Conservation (phyloP, 2,113 vertebrate species). For the Gracilinanus agilis region DNA sequence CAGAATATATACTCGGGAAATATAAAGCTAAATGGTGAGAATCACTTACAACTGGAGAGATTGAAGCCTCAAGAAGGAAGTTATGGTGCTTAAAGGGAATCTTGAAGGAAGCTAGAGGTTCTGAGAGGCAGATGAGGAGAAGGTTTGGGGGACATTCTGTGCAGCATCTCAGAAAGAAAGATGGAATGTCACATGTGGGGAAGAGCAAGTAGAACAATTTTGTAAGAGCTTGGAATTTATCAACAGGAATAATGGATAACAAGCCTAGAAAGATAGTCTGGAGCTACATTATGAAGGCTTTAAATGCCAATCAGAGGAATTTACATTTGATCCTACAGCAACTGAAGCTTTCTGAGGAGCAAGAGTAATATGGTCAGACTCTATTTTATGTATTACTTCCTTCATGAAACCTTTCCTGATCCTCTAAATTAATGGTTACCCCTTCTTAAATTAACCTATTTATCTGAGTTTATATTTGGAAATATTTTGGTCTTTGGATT, state of each 20-base stretch:
- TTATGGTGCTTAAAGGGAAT: neutral
- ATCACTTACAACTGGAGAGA: neutral
- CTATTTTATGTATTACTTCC: neutral
- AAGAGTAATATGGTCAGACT: neutral
- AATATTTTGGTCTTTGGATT: constrained; percentile 19
- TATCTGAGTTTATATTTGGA: neutral
- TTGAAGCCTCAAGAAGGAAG: neutral
- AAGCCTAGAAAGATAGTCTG: neutral
- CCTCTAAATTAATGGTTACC: neutral
- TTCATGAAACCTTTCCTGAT: neutral
- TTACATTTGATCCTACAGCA: neutral
- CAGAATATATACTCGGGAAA: neutral
- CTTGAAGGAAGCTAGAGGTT: neutral
- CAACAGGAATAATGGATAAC: neutral
- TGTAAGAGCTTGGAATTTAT: neutral
- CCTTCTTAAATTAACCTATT: neutral
- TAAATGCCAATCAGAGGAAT: neutral
- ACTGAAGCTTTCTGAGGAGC: neutral
- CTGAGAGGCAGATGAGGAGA: no score
- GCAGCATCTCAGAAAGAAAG: no score
- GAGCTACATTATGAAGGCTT: neutral
- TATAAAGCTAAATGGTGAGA: neutral
- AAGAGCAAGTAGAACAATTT: no score
- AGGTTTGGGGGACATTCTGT: no score
- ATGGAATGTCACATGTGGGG: no score